Evolutionary conservation across 2,797 vertebrate species (phyloP), one percentile per base, ranked within the genome.

Genomic region (Melopsittacus undulatus): DNA sequence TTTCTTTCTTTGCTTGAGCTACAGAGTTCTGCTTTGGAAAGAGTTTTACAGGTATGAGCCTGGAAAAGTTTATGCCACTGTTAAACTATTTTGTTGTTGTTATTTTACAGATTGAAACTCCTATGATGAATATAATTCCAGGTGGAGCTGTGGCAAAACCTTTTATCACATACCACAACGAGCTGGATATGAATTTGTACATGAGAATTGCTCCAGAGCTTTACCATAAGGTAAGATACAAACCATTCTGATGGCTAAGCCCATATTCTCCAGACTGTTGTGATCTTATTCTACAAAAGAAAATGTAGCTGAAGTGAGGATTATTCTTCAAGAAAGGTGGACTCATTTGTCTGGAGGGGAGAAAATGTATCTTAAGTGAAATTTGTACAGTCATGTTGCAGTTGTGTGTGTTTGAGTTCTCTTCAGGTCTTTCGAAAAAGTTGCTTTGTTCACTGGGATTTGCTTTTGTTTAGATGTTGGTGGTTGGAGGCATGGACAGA

Each of bases 121-220:
- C 99, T 40, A 99, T 99, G 99, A 99, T 99, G 99, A 99, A 99
- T 94, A 61, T 99, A 64, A 99, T 99, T 92, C 99, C 99, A 34
- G 99, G 99, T 8, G 99, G 99, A 83, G 99, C 99, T 32, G 98
- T 99, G 90, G 99, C 99, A 89, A 99, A 98, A 92, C 99, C 99
- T 34, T 99, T 99, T 89, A 97, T 99, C 87, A 99, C 99, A 3
- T 98, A 99, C 94, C 99, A 99, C 98, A 99, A 99, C 30, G 99
- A 99, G 8, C 97, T 99, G 90, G 99, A 99, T 89, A 99, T 99
- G 99, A 99, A 99, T 66, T 98, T 99, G 45, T 99, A 98, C 94
- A 99, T 99, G 99, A 99, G 99, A 97, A 98, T 99, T 36, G 99
- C 99, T 54, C 99, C 99, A 62, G 99, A 99, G 96, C 99, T 99